These are phyloP conservation scores for Sphyrna mokarran DNA, from an alignment of 2,113 vertebrate genomes.

Conservation along the genomic window DNA sequence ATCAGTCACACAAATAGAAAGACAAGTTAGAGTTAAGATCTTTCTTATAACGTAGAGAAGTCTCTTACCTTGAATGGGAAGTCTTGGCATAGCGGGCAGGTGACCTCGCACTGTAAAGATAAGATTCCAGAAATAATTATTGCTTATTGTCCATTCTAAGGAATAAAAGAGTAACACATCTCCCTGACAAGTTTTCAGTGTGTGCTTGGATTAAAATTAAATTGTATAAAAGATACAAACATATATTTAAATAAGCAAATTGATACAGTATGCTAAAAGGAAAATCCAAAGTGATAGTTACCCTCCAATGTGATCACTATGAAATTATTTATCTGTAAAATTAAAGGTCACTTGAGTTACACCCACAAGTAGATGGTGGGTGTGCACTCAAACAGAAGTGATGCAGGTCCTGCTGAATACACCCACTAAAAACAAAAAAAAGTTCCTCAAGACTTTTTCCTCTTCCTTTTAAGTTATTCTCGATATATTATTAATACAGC, in stretches of 20 bases:
- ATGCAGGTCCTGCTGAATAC: not conserved
- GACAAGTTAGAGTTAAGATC: not conserved
- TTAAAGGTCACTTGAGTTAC: slow-evolving; percentile 14
- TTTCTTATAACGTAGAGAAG: not conserved
- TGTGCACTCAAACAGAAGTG: not conserved
- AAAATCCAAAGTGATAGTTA: not conserved
- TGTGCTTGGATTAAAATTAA: not conserved
- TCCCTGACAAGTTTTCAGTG: not conserved
- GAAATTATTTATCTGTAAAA: not conserved
- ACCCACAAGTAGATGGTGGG: not conserved
- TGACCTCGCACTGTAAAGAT: slow-evolving; percentile 19
- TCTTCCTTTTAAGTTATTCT: not conserved
- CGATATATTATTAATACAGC: not conserved
- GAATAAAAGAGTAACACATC: not conserved
- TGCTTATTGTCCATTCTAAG: not conserved
- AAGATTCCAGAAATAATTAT: not conserved
- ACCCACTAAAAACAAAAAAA: not conserved
- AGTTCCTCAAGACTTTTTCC: not conserved
- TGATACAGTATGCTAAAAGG: not conserved
- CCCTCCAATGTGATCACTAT: not conserved
- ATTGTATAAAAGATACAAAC: not conserved
- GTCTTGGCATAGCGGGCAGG: not conserved
- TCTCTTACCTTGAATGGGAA: slow-evolving; percentile 25
- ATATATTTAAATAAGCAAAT: not conserved
- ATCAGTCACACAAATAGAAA: not conserved